Percentiles rank a stretch among this genome's conserved stretches.
phyloP scores from a whole-genome alignment of 1,140 invertebrate species.

The Pogonomyrmex californicus region DNA sequence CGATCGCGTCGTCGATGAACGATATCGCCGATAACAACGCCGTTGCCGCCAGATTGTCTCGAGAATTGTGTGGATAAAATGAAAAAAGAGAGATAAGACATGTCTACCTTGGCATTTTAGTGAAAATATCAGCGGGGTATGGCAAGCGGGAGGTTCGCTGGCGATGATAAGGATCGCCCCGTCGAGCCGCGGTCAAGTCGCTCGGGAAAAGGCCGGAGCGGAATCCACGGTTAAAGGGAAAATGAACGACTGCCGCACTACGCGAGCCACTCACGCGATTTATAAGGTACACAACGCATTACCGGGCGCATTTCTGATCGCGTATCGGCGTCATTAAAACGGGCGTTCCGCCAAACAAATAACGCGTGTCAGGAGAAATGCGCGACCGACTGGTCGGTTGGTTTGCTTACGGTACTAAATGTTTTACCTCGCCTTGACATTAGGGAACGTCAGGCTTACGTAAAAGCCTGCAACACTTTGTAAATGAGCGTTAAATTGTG shows the following conservation, averaged over 20 bases:
- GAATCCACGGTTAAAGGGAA: slow-evolving; percentile 30
- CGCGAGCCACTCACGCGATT: slow-evolving; percentile 7
- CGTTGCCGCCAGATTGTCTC: not conserved
- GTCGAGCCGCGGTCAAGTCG: not conserved
- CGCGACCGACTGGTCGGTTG: not conserved
- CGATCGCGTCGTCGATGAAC: not conserved
- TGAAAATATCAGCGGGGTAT: not conserved
- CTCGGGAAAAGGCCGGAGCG: not conserved
- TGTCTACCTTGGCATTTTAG: slow-evolving; percentile 50
- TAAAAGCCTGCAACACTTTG: slow-evolving; percentile 20
- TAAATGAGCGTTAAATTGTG: slow-evolving; percentile 38
- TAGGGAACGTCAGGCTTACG: slow-evolving; percentile 24
- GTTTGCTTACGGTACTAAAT: not conserved
- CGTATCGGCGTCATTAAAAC: slow-evolving; percentile 42
- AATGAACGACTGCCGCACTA: slow-evolving; percentile 30
- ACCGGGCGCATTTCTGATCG: not conserved
- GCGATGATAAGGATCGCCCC: not conserved
- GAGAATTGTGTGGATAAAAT: not conserved
- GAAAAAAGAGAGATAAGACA: not conserved
- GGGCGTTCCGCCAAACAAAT: slow-evolving; percentile 47
- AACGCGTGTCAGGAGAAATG: not conserved
- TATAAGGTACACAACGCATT: slow-evolving; percentile 22
- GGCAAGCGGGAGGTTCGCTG: not conserved
- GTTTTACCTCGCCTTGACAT: slow-evolving; percentile 9
- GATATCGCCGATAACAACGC: not conserved